A percentile compares a stretch with the other conserved stretches of the same genome.
Evolutionary conservation across 2,888 invertebrate species (phyloP).

Genomic region (Priocnemis perturbator): DNA sequence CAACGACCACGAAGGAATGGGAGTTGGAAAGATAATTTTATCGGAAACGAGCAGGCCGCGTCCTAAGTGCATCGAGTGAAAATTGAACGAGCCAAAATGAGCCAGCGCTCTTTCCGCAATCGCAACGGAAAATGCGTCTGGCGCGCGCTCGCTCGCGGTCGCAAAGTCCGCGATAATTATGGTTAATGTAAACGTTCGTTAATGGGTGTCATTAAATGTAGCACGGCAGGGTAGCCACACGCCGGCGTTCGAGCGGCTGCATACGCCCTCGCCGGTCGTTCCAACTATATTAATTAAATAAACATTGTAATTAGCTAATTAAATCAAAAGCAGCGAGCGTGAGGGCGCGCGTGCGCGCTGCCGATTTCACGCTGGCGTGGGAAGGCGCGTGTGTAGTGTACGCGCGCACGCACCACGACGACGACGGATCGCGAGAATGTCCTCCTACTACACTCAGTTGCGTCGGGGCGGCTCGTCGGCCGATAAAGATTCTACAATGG

Average conservation of each 20-base stretch:
- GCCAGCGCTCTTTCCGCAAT: constrained; percentile 17
- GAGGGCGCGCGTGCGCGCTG: background rate
- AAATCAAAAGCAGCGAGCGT: constrained; percentile 59
- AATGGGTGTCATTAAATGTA: constrained; percentile 71
- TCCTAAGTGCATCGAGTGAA: no score
- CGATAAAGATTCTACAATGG: constrained; percentile 48
- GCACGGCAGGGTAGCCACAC: constrained; percentile 62
- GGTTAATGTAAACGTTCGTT: constrained; percentile 70
- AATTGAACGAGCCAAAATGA: background rate
- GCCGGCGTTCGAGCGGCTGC: constrained; percentile 39
- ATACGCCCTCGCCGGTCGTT: constrained; percentile 47
- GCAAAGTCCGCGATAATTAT: constrained; percentile 66
- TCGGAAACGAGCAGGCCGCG: no score
- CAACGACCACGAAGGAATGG: no score
- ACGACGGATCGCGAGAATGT: no score
- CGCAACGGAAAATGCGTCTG: constrained; percentile 52
- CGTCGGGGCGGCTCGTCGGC: background rate
- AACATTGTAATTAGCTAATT: constrained; percentile 69
- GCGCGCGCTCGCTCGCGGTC: constrained; percentile 25
- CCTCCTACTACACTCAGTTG: no score
- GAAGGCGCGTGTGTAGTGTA: background rate
- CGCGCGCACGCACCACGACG: no score
- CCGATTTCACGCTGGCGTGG: background rate
- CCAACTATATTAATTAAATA: constrained; percentile 71
- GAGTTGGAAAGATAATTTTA: no score